Percentiles rank a stretch among this genome's conserved stretches.
phyloP scores from a whole-genome alignment of 1,140 invertebrate genomes.

The Archegozetes longisetosus region DNA sequence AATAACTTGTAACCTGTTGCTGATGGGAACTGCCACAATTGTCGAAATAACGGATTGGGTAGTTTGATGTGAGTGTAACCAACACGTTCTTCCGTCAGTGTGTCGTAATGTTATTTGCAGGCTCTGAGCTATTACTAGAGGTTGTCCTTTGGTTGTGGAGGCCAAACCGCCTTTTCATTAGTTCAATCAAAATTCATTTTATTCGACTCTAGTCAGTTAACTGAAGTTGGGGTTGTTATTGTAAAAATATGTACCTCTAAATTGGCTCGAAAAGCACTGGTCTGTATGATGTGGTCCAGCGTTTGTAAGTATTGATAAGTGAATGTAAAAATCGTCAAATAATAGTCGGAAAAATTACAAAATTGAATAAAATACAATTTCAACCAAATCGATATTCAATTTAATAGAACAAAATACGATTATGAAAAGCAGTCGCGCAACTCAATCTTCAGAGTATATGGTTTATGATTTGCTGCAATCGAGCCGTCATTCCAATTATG shows the following conservation, averaged over 20 bases:
- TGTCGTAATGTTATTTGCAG: conserved; percentile 83
- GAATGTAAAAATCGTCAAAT: conserved; percentile 73
- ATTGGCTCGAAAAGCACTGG: conserved; percentile 90
- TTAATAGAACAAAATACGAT: too few species aligned
- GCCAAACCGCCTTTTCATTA: conserved; percentile 78
- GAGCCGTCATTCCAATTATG: too few species aligned
- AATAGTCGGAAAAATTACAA: conserved; percentile 49
- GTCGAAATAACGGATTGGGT: conserved; percentile 73
- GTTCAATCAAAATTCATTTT: too few species aligned
- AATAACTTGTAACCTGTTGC: conserved; percentile 94
- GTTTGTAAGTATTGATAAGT: conserved; percentile 62
- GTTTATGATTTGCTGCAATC: too few species aligned
- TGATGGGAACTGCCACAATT: conserved; percentile 90
- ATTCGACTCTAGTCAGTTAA: too few species aligned
- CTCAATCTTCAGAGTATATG: too few species aligned
- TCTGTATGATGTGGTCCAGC: conserved; percentile 92
- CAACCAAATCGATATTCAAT: too few species aligned
- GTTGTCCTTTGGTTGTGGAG: conserved; percentile 82
- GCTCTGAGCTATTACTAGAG: conserved; percentile 74
- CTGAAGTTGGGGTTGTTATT: too few species aligned
- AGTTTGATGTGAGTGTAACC: conserved; percentile 91
- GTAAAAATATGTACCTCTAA: conserved; percentile 42
- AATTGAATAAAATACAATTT: conserved; percentile 23
- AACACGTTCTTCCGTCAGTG: conserved; percentile 76
- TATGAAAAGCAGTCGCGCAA: too few species aligned